Base-by-base conservation (phyloP, 1,140 invertebrate genomes). In the Colletes latitarsis region DNA sequence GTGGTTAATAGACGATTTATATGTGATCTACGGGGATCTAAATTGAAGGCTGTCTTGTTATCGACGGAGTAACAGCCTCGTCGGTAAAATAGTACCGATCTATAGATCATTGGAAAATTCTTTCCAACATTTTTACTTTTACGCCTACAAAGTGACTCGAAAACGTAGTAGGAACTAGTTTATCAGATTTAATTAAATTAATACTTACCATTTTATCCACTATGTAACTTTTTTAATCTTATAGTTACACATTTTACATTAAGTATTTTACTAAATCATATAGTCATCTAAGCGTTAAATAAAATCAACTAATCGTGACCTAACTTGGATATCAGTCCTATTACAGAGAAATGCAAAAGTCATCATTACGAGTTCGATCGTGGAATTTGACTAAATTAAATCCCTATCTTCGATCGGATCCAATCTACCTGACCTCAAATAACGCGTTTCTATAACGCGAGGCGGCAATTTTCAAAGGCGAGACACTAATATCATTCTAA, bases 81-180 rank as follows among this genome's bases (percentile, higher is more conserved):
- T 72, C 60, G 77, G 69, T 79, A 79, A 79, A 55, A 57, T 21
- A 79, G 77, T 6, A 14, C 9, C 2, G 46, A 72, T 53, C 60
- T 14, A 52, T 62, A 9, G 55, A 77, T 70, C 57, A 4, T 19
- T 21, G 12, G 4, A 30, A 53, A 49, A n/a, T 4, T n/a, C n/a
- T 30, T 58, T 46, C 12, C 1, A 17, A 17, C 17, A 15, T 52
- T 9, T 12, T n/a, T n/a, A n/a, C n/a, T n/a, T n/a, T n/a, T n/a
- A n/a, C n/a, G n/a, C n/a, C n/a, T n/a, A n/a, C n/a, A n/a, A n/a
- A n/a, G n/a, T n/a, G n/a, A n/a, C n/a, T n/a, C n/a, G n/a, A n/a
- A n/a, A n/a, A n/a, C n/a, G n/a, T n/a, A n/a, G n/a, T 52, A 52
- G 52, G 52, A 52, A 5, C 3, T 43, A 9, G 43, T 30, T 30